Evolutionary conservation across 53 echinoderm and acorn worm species (phyloP), one percentile per base, ranked within the genome.

Genomic region (Holothuria scabra): DNA sequence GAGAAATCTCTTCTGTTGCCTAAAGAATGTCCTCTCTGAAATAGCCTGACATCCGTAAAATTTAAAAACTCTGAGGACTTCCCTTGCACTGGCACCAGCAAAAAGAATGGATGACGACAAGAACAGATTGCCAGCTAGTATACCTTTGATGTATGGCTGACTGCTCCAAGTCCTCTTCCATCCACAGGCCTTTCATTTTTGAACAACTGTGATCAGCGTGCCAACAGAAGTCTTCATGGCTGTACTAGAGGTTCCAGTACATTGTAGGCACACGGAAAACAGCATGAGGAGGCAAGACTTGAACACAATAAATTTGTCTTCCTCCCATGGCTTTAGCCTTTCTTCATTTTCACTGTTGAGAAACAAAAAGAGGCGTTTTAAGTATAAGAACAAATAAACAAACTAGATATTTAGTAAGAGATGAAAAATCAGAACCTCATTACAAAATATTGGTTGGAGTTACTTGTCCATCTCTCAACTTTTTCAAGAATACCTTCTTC

Each of bases 51-150:
- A 64, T n/a, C 64, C 24, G 14, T 28, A 64, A 30, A 46, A 34
- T 33, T 57, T 22, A 31, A 33, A 22, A 30, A 63, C 28, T 24
- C 37, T 59, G 16, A 60, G 25, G 19, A 34, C 60, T 33, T 61
- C 63, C 26, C 7, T 61, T 57, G 60, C 32, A 34, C 59, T 60
- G 32, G 59, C 59, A 3, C 81, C 81, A 20, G 81, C 21, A 59
- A 81, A 81, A 1, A 81, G 81, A 32, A 81, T 81, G 6, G 62
- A 57, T 10, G 81, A 59, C 24, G 81, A 81, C 35, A 81, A 28
- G 16, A 81, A 28, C 23, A 81, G 26, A 32, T 81, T 81, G 59
- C 81, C 81, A 18, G 81, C 81, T 46, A 63, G 60, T 4, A 32
- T 63, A 19, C 49, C 81, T 59, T 81, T 81, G 41, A 81, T 30